Percentiles rank a stretch among this genome's conserved stretches.
Evolutionary conservation across 1,140 invertebrate species (phyloP).

Genomic region (Panagrolaimus sp.): DNA sequence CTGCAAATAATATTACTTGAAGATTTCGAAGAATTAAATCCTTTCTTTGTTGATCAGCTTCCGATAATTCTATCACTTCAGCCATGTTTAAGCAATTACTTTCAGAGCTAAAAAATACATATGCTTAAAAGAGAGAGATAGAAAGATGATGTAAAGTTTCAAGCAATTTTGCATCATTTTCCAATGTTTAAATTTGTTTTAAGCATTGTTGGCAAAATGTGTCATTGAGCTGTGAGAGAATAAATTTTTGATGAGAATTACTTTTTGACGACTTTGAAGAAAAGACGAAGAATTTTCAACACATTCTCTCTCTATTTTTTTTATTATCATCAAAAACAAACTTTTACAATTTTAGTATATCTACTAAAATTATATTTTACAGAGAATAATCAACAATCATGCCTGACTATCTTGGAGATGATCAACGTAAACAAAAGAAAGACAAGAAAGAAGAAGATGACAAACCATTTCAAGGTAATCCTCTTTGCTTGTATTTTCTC

Average conservation of each 20-base stretch:
- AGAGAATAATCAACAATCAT: slow-evolving; percentile 61
- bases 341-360: no score
- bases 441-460: slow-evolving; percentile 60
- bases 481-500: no score
- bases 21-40: slow-evolving; percentile 45
- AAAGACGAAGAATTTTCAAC: no score
- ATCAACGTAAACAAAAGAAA: slow-evolving; percentile 83
- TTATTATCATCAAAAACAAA: no score
- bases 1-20: slow-evolving; percentile 32
- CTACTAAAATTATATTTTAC: not conserved
- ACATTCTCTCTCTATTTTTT: no score
- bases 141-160: not conserved
- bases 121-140: not conserved
- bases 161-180: no score
- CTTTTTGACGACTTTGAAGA: no score
- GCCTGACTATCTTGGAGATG: slow-evolving; percentile 92
- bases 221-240: no score
- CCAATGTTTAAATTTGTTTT: no score
- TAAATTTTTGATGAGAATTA: no score
- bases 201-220: no score
- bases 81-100: not conserved
- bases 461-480: slow-evolving; percentile 33
- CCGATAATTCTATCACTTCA: slow-evolving; percentile 20
- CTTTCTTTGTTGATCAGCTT: slow-evolving; percentile 25
- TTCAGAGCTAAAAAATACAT: slow-evolving; percentile 2